phyloP scores from a whole-genome alignment of 2,888 invertebrate genomes.

The Sacculina carcini region DNA sequence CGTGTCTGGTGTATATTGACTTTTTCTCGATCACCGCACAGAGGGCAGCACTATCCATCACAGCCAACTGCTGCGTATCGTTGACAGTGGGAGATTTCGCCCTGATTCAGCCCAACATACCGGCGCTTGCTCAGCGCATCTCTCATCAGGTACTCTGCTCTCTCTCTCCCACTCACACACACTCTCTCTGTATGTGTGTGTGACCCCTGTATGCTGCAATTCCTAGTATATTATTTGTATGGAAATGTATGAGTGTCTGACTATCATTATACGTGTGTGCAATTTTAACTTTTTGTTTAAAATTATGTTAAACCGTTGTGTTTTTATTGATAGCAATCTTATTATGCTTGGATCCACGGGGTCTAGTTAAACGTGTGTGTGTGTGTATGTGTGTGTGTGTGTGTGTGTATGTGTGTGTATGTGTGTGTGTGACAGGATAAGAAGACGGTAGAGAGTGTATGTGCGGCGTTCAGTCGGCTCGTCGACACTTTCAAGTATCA shows the following conservation, averaged over 20 bases:
- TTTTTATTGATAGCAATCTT: no score
- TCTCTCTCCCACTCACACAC: conserved; percentile 22
- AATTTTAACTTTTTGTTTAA: no score
- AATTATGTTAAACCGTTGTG: no score
- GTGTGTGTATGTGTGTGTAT: not conserved
- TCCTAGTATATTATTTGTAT: no score
- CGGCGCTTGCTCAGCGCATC: conserved; percentile 43
- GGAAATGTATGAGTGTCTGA: no score
- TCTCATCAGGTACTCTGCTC: conserved; percentile 23
- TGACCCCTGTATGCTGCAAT: no score
- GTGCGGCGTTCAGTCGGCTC: conserved; percentile 78
- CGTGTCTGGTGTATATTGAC: conserved; percentile 85
- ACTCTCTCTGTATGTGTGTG: no score
- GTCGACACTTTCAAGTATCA: conserved; percentile 91
- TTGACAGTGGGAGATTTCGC: conserved; percentile 80
- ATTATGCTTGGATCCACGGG: no score
- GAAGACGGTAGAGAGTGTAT: conserved; percentile 90
- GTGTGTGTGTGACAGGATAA: conserved; percentile 46
- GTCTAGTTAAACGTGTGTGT: not conserved
- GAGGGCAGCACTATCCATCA: conserved; percentile 78
- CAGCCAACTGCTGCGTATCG: conserved; percentile 92
- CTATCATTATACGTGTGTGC: no score
- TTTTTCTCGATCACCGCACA: conserved; percentile 98
- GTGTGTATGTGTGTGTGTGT: not conserved
- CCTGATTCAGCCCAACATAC: conserved; percentile 61